A percentile compares a stretch with the other conserved stretches of the same genome.
Conservation (phyloP, 1,140 invertebrate species). For the Idris sp. region DNA sequence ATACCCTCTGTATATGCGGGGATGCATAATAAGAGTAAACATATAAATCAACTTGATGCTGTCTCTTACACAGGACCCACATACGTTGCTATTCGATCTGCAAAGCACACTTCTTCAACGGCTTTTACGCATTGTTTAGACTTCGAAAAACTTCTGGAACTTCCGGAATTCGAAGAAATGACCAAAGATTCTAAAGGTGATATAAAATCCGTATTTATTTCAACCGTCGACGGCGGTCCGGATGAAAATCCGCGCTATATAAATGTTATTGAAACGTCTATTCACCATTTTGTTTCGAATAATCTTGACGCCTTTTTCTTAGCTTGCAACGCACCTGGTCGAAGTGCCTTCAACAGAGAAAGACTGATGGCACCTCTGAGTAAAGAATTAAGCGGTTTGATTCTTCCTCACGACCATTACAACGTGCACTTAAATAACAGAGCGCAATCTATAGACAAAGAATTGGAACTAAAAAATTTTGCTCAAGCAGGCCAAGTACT, state of each 20-base stretch:
- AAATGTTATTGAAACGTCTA: constrained; percentile 1
- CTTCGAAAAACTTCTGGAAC: constrained; percentile 5
- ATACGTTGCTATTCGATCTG: constrained; percentile 69
- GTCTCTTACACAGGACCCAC: constrained; percentile 71
- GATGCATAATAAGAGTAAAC: constrained; percentile 59
- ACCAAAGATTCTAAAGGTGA: neutral
- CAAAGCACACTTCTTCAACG: constrained; percentile 64
- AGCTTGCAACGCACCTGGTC: constrained; percentile 54
- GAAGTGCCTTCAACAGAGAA: constrained; percentile 4
- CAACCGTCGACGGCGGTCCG: constrained; percentile 8
- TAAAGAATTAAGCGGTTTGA: no score
- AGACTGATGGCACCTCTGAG: constrained; percentile 3
- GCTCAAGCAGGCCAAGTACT: constrained; percentile 63
- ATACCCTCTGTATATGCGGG: constrained; percentile 69
- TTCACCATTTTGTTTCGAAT: constrained; percentile 8
- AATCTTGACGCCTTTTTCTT: constrained; percentile 20
- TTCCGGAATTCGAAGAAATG: constrained; percentile 1
- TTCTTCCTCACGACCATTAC: constrained; percentile 50
- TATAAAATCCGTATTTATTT: neutral
- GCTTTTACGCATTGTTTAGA: constrained; percentile 13
- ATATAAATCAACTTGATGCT: constrained; percentile 62
- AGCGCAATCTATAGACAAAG: constrained; percentile 10
- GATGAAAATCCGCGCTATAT: constrained; percentile 18
- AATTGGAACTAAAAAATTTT: constrained; percentile 14
- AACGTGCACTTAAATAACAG: constrained; percentile 13